Evolutionary conservation across 2,113 vertebrate species (phyloP), one percentile per base, ranked within the genome.

Genomic region (Anguilla rostrata): DNA sequence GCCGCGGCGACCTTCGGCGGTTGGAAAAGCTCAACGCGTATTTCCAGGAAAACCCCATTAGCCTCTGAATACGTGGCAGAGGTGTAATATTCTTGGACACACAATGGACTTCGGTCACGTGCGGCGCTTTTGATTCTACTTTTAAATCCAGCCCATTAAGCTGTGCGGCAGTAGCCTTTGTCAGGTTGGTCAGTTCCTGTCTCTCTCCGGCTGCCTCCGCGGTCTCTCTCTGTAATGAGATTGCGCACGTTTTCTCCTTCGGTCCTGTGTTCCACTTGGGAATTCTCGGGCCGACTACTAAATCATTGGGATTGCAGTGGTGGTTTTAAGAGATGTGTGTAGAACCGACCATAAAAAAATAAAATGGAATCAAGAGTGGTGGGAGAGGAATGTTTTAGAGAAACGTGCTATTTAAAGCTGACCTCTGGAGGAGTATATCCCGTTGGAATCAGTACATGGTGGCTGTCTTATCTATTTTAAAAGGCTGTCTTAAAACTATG

Each of bases 1-100:
- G 89, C 91, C 90, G 91, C 90, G 83, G 88, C 93, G 94, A 96
- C 94, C 94, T 95, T 95, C 93, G 94, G 86, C 90, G 90, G 92
- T 91, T 93, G 92, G 92, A 90, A 86, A 4, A 91, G 90, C 90
- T 92, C 91, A 93, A 93, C 91, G 90, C 83, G 86, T 86, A 89
- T 92, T 90, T 93, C 86, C 29, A 82, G 91, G 90, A 92, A 84
- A 39, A 15, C 91, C 91, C 88, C 88, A 90, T 92, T 93, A 92
- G 87, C 82, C 90, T 90, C 88, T 91, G 88, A 91, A 81, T 81
- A 84, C 86, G 87, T 92, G 88, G 88, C 81, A 75, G 85, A 90
- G 86, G 87, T 88, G 82, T 81, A 85, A 90, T 79, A 60, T 88
- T 83, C 89, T 86, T 88, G 85, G 83, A 81, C 89, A 83, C 84